These are phyloP conservation scores for Typhlomys cinereus DNA, from an alignment of 2,113 vertebrate species.

Conservation along the genomic window DNA sequence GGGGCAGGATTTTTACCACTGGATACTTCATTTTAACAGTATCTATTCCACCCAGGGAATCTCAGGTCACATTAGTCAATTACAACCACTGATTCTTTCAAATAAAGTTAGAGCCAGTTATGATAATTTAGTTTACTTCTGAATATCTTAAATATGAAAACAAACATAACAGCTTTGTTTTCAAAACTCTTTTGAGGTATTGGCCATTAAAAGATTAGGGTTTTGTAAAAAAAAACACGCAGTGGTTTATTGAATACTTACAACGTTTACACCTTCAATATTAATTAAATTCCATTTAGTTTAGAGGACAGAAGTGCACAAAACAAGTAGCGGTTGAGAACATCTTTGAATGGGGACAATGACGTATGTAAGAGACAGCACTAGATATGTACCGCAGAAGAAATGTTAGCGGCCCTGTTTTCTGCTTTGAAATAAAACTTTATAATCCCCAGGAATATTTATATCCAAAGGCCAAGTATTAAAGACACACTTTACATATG, in stretches of 20 bases:
- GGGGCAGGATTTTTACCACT: background rate
- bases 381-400: constrained; percentile 83
- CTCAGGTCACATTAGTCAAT: background rate
- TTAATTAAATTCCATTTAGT: constrained; percentile 91
- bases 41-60: background rate
- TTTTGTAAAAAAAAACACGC: constrained; percentile 83
- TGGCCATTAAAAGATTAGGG: constrained; percentile 84
- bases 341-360: constrained; percentile 85
- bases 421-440: constrained; percentile 86
- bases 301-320: constrained; percentile 91
- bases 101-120: constrained; percentile 83
- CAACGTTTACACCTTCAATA: constrained; percentile 96
- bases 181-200: constrained; percentile 86
- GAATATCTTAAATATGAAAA: constrained; percentile 88
- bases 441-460: constrained; percentile 87
- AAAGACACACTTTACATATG: constrained; percentile 91
- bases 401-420: constrained; percentile 84
- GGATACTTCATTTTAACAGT: background rate
- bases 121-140: constrained; percentile 88
- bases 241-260: constrained; percentile 98
- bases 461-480: constrained; percentile 88
- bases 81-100: constrained; percentile 70
- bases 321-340: constrained; percentile 88
- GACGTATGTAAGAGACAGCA: constrained; percentile 87
- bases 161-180: constrained; percentile 85